Evolutionary conservation across 2,888 invertebrate species (phyloP), one percentile per base, ranked within the genome.

Genomic region (Sinopyrophorus schimmeli): DNA sequence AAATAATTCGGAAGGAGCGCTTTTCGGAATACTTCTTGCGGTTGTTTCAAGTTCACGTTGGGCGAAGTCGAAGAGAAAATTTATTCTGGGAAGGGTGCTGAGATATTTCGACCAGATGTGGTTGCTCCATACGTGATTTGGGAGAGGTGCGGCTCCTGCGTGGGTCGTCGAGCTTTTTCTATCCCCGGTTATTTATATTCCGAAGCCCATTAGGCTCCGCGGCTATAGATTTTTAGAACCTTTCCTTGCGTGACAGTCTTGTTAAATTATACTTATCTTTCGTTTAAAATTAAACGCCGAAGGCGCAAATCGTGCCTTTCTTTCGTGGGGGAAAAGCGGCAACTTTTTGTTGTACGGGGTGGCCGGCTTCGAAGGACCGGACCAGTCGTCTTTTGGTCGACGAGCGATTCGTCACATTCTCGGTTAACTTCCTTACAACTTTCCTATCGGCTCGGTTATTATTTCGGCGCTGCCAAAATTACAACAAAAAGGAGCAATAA

Each of bases 31-130:
- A 15, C 20, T 40, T 42, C 34, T 30, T 18, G 31, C 21, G 21
- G 20, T 17, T 20, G 18, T 40, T 40, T 17, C 20, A 11, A n/a
- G 6, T 31, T 17, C 34, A 17, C 18, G n/a, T 28, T 18, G 4
- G 4, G 6, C 5, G 18, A 18, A 5, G 18, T 6, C 6, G 35
- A 30, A 49, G 54, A 57, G 53, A 53, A 53, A 57, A 54, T 53
- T 50, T 57, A 52, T 53, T 50, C 47, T 38, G 46, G n/a, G n/a
- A 40, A 48, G 48, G 48, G 54, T 54, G 57, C 41, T 50, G 55
- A 55, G 50, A 48, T 55, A 55, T 56, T 56, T 47, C 48, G 46
- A 55, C 55, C 58, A 58, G 60, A 58, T 58, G 58, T 54, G 56
- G 53, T 50, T 47, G 53, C 42, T 49, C 30, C 43, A 37, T 51